Evolutionary conservation across 2,888 invertebrate genomes (phyloP), one percentile per base, ranked within the genome.

Genomic region (Parnassius apollo): DNA sequence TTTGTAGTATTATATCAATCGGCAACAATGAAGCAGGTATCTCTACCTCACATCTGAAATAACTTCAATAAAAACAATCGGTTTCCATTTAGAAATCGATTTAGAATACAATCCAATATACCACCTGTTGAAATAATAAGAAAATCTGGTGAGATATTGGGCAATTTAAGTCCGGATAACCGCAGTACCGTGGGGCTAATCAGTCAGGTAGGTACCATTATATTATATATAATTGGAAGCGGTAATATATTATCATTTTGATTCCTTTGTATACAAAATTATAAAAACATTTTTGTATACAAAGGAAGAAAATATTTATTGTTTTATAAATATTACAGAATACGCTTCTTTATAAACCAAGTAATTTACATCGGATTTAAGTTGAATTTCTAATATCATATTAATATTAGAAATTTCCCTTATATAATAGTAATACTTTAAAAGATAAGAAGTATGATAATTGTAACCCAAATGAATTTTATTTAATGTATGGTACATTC

Each of bases 91-190:
- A 64, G 59, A 69, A 71, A 74, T 76, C 71, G 74, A 72, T 74
- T 74, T 69, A 64, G 68, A 70, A 71, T 64, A 68, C 68, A 65
- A 62, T 68, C 69, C 75, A 66, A 68, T 66, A 64, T 35, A 35
- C 35, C 35, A 35, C 4, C 35, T 4, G 42, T 45, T 64, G 67
- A 66, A 71, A 68, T 67, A 71, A 68, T 13, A 49, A 49, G 49
- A 13, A 49, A 13, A 64, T 59, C 13, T 22, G 48, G 51, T 45
- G 18, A 18, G 59, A 49, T 56, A 48, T 63, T 59, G 66, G 57
- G 63, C 53, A 62, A 66, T 65, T 65, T 62, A 53, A 62, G 59
- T 52, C 25, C 51, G 25, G 53, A 48, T 48, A 56, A 54, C 63
- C 61, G 60, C 57, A 54, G 48, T 18, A 62, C 53, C 57, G 52